Base-by-base conservation (phyloP, 2,113 vertebrate genomes). In the Rhinichthys klamathensis region DNA sequence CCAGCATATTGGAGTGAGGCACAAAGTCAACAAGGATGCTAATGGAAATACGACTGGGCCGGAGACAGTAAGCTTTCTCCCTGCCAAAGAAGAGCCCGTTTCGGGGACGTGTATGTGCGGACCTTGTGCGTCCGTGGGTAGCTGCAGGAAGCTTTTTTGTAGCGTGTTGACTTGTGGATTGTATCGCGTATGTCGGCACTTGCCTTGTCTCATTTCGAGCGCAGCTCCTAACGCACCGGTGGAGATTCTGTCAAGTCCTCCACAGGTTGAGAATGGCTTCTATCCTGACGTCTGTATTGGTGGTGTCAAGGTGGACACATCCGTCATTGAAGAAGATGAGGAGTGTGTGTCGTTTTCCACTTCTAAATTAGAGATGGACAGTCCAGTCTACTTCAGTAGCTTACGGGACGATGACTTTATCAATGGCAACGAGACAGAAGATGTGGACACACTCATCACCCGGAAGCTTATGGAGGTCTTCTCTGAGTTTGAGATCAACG, bases 391-490 rank as follows among this genome's bases (percentile, higher is more conserved):
- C 30, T 80, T 97, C 88, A 94, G 95, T 0, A 95, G 96, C 13
- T 90, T 92, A 1, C 80, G 89, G 78, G 69, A 58, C 23, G 89
- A 92, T 77, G 95, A 96, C 0, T 96, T 97, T 85, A 96, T 97
- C 61, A 93, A 94, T 69, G 94, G 92, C 0, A 93, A 95, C 84
- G 91, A 94, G 88, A 95, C 95, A 44, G 96, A 96, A 27, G 91
- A 98, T 80, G 96, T 99, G 1, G 97, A 99, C 10, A 93, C 96
- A 16, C 94, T 99, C 11, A 98, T 99, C 85, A 94, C 96, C 32
- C 96, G 94, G 93, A 99, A 99, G 85, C 95, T 99, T n/a, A 95
- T 97, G 0, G 97, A 97, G 95, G 96, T 99, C 1, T 99, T 98
- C 95, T 97, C 97, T 0, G 96, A 98, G 11, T 98, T 99, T 91